Evolutionary conservation across 2,797 vertebrate genomes (phyloP).

Genomic region (Aulostomus chinensis): DNA sequence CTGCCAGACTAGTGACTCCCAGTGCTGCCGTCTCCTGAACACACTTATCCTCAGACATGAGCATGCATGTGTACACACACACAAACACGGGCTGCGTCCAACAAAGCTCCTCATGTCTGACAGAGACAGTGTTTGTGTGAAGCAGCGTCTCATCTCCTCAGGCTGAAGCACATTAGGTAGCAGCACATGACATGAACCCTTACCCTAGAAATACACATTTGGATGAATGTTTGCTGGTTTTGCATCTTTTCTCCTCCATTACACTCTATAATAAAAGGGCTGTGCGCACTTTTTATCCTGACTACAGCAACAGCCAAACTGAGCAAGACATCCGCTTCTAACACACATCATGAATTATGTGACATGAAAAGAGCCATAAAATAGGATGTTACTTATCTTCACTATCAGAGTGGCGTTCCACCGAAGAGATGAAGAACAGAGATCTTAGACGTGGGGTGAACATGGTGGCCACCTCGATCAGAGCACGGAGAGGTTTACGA

Average conservation of each 20-base stretch:
- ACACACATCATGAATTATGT: slow-evolving; percentile 52
- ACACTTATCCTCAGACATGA: slow-evolving; percentile 21
- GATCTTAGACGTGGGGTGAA: slow-evolving; percentile 63
- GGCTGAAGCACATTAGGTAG: slow-evolving; percentile 14
- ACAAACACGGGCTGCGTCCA: not conserved
- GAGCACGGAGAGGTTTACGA: slow-evolving; percentile 79
- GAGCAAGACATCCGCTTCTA: slow-evolving; percentile 22
- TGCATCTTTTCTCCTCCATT: slow-evolving; percentile 8
- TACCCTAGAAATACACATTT: slow-evolving; percentile 28
- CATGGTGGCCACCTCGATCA: slow-evolving; percentile 78
- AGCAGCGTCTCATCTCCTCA: slow-evolving; percentile 10
- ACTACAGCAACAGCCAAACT: slow-evolving; percentile 10
- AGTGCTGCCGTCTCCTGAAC: slow-evolving; percentile 26
- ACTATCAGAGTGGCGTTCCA: slow-evolving; percentile 56
- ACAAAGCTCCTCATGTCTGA: slow-evolving; percentile 17
- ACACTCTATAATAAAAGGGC: slow-evolving; percentile 9
- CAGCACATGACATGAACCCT: slow-evolving; percentile 19
- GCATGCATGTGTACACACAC: slow-evolving; percentile 26
- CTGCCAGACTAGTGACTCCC: slow-evolving; percentile 60
- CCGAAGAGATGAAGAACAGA: slow-evolving; percentile 36
- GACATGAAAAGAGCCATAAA: slow-evolving; percentile 60
- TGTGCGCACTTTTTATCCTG: slow-evolving; percentile 21
- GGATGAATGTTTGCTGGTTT: slow-evolving; percentile 14
- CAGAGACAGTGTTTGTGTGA: not conserved
- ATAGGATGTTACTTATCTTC: slow-evolving; percentile 63